Percentiles rank a stretch among this genome's conserved stretches.
These are phyloP conservation scores for Charadrius vociferus DNA, from an alignment of 2,113 vertebrate genomes.

Conservation along the genomic window DNA sequence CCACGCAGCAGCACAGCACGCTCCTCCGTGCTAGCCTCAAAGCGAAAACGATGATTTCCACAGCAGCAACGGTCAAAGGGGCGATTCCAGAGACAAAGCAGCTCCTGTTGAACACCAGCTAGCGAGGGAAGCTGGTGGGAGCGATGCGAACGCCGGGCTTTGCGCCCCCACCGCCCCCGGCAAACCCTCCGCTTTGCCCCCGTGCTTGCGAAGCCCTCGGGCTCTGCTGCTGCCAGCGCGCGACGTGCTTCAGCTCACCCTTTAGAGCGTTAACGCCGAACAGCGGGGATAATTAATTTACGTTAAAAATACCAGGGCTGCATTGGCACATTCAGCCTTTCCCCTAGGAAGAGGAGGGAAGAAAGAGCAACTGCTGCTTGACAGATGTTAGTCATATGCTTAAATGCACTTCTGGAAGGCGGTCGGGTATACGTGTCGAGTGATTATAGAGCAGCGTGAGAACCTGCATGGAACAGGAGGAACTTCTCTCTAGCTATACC, in stretches of 20 bases:
- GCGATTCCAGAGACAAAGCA: neutral
- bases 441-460: neutral
- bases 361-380: neutral
- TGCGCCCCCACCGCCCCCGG: neutral
- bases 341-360: neutral
- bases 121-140: neutral
- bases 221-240: neutral
- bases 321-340: neutral
- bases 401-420: neutral
- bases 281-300: slow-evolving; percentile 11
- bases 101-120: neutral
- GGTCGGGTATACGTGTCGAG: neutral
- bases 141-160: fast-evolving
- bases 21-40: neutral
- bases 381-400: neutral
- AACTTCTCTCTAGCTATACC: neutral
- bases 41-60: neutral
- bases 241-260: neutral
- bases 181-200: neutral
- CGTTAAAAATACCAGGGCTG: slow-evolving; percentile 14
- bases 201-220: fast-evolving
- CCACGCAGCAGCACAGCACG: neutral
- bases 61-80: neutral
- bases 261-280: neutral
- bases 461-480: neutral